These are phyloP conservation scores for Garra rufa DNA, from an alignment of 2,113 vertebrate species.

Conservation along the genomic window DNA sequence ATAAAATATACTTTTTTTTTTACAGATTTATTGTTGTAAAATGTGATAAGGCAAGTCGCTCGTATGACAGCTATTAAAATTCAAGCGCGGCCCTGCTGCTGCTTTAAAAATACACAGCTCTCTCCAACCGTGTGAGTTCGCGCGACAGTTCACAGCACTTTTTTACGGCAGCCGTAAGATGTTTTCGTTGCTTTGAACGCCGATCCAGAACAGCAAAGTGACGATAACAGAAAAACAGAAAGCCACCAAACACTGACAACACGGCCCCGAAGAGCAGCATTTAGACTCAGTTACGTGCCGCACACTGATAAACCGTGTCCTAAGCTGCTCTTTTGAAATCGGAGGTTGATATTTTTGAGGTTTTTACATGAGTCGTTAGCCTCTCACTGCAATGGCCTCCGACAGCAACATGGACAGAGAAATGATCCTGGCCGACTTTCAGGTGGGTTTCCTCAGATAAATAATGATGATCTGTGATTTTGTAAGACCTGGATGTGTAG, in stretches of 20 bases:
- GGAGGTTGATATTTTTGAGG: conserved; percentile 31
- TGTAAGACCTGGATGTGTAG: background rate
- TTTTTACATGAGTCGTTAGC: conserved; percentile 62
- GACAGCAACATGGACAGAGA: conserved; percentile 95
- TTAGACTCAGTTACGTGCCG: conserved; percentile 39
- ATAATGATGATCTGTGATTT: background rate
- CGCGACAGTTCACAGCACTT: conserved; percentile 66
- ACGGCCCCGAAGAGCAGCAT: conserved; percentile 47
- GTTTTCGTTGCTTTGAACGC: conserved; percentile 62
- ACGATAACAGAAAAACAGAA: conserved; percentile 63
- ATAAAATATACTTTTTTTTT: background rate
- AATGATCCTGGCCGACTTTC: conserved; percentile 98
- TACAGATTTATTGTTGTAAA: background rate
- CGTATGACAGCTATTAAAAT: background rate
- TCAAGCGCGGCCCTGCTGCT: conserved; percentile 3
- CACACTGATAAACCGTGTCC: conserved; percentile 37
- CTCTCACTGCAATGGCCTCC: conserved; percentile 92
- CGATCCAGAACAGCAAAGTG: conserved; percentile 66
- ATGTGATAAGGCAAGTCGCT: background rate
- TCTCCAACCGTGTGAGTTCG: background rate
- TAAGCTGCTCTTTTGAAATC: conserved; percentile 53
- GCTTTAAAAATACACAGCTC: conserved; percentile 21
- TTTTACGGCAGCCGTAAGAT: conserved; percentile 68
- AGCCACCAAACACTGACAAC: conserved; percentile 50
- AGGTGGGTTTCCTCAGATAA: conserved; percentile 77